Base-by-base conservation (phyloP, 2,888 invertebrate genomes). In the Liopterus haemorrhoidalis region DNA sequence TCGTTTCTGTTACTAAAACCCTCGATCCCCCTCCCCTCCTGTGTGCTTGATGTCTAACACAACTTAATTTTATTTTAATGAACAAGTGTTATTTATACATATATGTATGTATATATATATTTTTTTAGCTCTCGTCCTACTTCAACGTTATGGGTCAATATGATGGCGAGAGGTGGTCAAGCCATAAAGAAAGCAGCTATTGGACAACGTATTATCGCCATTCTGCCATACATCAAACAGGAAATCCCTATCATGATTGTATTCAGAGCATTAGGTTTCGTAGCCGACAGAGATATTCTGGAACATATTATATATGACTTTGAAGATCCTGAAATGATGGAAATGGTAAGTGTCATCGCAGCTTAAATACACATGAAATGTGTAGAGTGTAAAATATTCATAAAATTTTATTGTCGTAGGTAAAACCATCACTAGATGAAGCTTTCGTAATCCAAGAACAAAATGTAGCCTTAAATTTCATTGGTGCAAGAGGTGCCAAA, bases 311-410 rank as follows among this genome's bases (percentile, higher is more conserved):
- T 99, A 60, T 99, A 99, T 67, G 99, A 99, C 65, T 99, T 99
- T 71, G 96, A 99, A 69, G 99, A 99, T 70, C 97, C 95, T 5
- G 99, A 99, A 74, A 97, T 99, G 96, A 99, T 99, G 97, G 99
- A 99, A 78, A 97, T 99, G 96, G 96, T 72, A 47, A 48, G 47
- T 39, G 37, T 25, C 12, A 40, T 20, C 24, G 30, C 20, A 33
- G 5, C 16, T 33, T 25, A 18, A 27, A 39, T 11, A 14, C 25
- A 16, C n/a, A n/a, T 16, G n/a, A n/a, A n/a, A n/a, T n/a, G n/a
- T n/a, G n/a, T n/a, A n/a, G n/a, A n/a, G n/a, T n/a, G n/a, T n/a
- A 22, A 22, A 22, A 22, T 22, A 4, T 33, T 24, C 4, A 11
- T 31, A 12, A 35, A n/a, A 15, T 14, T 19, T 4, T 41, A 15